Conservation (phyloP, 1,140 invertebrate genomes). For the Tribolium madens region DNA sequence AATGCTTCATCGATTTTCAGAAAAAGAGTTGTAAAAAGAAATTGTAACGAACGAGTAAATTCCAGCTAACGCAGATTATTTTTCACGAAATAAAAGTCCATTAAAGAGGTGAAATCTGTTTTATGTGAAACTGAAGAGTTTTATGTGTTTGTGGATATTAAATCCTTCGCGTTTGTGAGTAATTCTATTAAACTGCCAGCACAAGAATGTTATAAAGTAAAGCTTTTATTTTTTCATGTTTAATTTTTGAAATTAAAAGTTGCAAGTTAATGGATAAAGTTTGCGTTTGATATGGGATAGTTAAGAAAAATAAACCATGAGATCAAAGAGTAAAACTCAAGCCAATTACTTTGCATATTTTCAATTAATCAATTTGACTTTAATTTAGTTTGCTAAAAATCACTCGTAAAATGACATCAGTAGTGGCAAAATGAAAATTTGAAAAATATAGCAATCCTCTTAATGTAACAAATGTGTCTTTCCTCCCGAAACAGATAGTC, state of each 20-base stretch:
- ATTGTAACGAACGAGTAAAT: not conserved
- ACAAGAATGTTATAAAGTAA: not conserved
- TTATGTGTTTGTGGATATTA: conserved; percentile 7
- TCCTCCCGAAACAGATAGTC: no score
- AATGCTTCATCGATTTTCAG: not conserved
- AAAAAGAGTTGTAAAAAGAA: not conserved
- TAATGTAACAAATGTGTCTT: no score
- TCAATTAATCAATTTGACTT: conserved; percentile 20
- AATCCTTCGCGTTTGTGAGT: not conserved
- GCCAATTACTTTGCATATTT: conserved; percentile 37
- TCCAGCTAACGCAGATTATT: conserved; percentile 43
- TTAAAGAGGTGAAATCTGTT: conserved; percentile 35
- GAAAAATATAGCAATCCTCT: no score
- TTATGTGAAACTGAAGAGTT: conserved; percentile 31
- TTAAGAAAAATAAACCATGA: conserved; percentile 19
- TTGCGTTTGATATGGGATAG: conserved; percentile 9
- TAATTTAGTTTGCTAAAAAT: no score
- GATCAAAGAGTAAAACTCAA: conserved; percentile 17
- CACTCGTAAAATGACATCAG: no score
- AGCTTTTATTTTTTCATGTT: not conserved
- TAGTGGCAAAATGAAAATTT: no score
- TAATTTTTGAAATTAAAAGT: conserved; percentile 12
- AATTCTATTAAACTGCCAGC: conserved; percentile 17
- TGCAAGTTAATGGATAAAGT: conserved; percentile 10
- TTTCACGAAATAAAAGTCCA: not conserved